Conservation (phyloP, 1,140 invertebrate genomes). For the Diachasmimorpha longicaudata region DNA sequence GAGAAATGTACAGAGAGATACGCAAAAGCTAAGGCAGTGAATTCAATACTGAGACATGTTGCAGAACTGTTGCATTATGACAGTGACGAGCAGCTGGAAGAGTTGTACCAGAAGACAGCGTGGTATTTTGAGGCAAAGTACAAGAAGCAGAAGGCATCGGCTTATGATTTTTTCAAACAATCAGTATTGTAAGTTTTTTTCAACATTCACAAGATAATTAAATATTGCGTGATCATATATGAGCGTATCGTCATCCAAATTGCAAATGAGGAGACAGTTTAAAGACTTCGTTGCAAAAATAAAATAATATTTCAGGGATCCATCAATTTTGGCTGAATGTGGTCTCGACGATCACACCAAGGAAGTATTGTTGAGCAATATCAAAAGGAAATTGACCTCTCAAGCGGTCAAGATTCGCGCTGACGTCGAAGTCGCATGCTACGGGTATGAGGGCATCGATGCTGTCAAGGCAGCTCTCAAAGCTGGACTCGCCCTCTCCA, state of each 20-base stretch:
- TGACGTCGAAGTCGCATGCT: constrained; percentile 98
- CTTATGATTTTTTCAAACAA: constrained; percentile 99
- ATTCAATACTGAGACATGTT: constrained; percentile 96
- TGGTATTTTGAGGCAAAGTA: constrained; percentile 99
- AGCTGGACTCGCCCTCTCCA: constrained; percentile 91
- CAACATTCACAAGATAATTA: neutral
- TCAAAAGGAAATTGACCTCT: constrained; percentile 94
- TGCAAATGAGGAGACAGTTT: no score
- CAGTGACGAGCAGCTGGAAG: constrained; percentile 90
- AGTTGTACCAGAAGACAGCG: constrained; percentile 96
- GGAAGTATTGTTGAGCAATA: constrained; percentile 91
- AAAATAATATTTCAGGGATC: constrained; percentile 72
- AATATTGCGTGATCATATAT: no score
- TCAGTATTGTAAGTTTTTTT: constrained; percentile 84
- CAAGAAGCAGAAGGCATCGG: constrained; percentile 87
- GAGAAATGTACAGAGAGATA: constrained; percentile 98
- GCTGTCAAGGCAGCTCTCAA: constrained; percentile 94
- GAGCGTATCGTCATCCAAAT: neutral
- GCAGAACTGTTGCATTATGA: constrained; percentile 93
- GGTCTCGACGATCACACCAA: constrained; percentile 92
- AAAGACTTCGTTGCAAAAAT: no score
- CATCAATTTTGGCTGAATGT: constrained; percentile 94
- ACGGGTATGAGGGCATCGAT: constrained; percentile 98
- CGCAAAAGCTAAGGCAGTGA: constrained; percentile 98
- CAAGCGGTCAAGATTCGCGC: constrained; percentile 98